A percentile compares a stretch with the other conserved stretches of the same genome.
These are phyloP conservation scores for Typhlichthys subterraneus DNA, from an alignment of 2,797 vertebrate genomes.

Conservation along the genomic window DNA sequence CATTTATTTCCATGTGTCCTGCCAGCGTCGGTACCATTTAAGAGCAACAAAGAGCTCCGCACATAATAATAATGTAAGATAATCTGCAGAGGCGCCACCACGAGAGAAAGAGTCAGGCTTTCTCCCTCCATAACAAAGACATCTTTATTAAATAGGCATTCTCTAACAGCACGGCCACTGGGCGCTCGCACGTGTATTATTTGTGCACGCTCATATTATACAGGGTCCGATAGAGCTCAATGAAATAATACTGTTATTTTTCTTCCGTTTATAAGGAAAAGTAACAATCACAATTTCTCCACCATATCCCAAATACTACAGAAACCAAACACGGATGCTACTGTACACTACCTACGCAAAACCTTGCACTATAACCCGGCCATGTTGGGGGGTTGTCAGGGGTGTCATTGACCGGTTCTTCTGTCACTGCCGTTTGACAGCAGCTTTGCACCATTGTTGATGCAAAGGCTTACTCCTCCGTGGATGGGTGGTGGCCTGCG, in stretches of 20 bases:
- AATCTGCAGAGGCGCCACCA: conserved; percentile 3
- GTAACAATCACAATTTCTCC: conserved; percentile 19
- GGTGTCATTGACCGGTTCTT: conserved; percentile 23
- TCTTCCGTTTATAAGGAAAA: too few relatives aligned
- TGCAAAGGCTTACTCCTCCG: conserved; percentile 47
- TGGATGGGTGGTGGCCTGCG: conserved; percentile 56
- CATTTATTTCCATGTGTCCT: not conserved
- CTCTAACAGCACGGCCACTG: not conserved
- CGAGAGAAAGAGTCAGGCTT: not conserved
- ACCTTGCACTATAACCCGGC: conserved; percentile 29
- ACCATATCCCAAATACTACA: conserved; percentile 38
- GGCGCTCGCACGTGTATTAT: not conserved
- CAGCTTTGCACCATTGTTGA: conserved; percentile 56
- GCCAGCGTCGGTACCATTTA: conserved; percentile 24
- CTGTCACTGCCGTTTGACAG: conserved; percentile 52
- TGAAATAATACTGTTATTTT: too few relatives aligned
- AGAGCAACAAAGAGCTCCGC: conserved; percentile 17
- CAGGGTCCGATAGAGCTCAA: not conserved
- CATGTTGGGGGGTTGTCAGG: conserved; percentile 43
- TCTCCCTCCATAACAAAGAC: conserved; percentile 7
- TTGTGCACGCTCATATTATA: not conserved
- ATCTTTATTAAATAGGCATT: conserved; percentile 15
- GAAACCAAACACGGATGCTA: not conserved
- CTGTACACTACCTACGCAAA: conserved; percentile 29
- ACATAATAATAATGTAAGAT: conserved; percentile 45